A percentile compares a stretch with the other conserved stretches of the same genome.
Evolutionary conservation across 2,888 invertebrate genomes (phyloP).

Genomic region (Nomada ferruginata): DNA sequence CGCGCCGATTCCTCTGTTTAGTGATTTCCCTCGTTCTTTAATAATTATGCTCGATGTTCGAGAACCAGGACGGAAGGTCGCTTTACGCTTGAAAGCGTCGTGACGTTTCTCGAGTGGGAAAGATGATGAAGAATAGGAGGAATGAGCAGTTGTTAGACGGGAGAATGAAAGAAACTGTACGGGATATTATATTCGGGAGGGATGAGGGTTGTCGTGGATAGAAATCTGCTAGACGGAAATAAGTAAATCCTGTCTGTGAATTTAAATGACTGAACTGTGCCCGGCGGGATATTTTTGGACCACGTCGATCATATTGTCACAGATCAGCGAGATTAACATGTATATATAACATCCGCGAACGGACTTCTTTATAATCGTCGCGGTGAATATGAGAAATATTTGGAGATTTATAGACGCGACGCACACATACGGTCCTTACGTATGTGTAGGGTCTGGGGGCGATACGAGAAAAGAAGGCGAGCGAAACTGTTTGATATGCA

Average conservation of each 20-base stretch:
- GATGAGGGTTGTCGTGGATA: background rate
- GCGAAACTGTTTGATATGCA: slow-evolving; percentile 82
- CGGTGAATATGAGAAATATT: slow-evolving; percentile 10
- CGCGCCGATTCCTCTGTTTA: slow-evolving; percentile 2
- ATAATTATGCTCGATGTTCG: slow-evolving; percentile 32
- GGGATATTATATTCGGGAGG: background rate
- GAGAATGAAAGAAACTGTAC: too few relatives aligned
- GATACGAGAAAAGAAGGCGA: slow-evolving; percentile 43
- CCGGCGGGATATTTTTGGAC: slow-evolving; percentile 14
- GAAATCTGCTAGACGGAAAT: background rate
- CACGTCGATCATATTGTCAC: slow-evolving; percentile 16
- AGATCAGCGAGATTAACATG: slow-evolving; percentile 9
- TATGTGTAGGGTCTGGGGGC: slow-evolving; percentile 21
- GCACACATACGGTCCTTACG: slow-evolving; percentile 3
- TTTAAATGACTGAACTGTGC: slow-evolving; percentile 14
- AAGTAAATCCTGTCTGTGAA: background rate
- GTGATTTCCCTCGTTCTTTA: slow-evolving; percentile 31
- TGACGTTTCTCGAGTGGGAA: slow-evolving; percentile 11
- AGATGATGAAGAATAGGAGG: background rate
- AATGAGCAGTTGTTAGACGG: too few relatives aligned
- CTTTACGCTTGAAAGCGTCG: slow-evolving; percentile 5
- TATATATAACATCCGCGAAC: background rate
- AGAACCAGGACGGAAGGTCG: background rate
- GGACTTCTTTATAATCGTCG: slow-evolving; percentile 22
- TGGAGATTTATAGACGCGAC: background rate